Conservation (phyloP, 2,797 vertebrate genomes). For the Gymnocypris eckloni region DNA sequence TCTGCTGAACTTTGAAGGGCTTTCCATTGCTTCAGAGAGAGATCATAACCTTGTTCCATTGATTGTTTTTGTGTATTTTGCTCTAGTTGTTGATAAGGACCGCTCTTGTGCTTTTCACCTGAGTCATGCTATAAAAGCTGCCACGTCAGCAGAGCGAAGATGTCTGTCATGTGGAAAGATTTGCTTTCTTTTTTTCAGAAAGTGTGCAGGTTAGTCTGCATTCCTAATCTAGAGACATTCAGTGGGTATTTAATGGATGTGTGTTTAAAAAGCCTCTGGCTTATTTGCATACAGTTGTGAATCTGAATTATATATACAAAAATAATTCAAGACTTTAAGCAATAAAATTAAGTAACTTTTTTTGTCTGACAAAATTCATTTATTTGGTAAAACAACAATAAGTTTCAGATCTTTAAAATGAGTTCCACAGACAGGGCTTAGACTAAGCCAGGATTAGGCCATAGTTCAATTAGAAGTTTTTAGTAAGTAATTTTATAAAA, state of each 20-base stretch:
- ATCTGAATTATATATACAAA: too few relatives aligned
- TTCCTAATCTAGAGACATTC: neutral
- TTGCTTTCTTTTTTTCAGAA: neutral
- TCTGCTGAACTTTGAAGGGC: neutral
- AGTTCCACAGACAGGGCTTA: neutral
- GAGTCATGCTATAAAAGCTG: constrained; percentile 9
- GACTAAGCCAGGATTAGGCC: too few relatives aligned
- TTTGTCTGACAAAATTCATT: too few relatives aligned
- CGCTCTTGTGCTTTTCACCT: constrained; percentile 1
- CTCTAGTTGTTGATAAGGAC: neutral
- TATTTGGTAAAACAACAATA: neutral
- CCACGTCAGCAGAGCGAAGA: constrained; percentile 18
- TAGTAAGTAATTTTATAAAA: too few relatives aligned
- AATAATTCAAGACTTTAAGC: neutral
- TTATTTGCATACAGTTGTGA: neutral
- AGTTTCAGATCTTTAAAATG: neutral
- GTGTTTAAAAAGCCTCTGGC: neutral
- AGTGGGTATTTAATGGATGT: neutral
- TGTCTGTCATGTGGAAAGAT: neutral
- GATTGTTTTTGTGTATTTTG: constrained; percentile 3
- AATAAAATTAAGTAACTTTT: too few relatives aligned
- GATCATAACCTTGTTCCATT: neutral
- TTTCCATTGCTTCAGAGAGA: neutral
- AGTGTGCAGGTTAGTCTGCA: neutral
- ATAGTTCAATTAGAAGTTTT: too few relatives aligned